Percentiles rank a stretch among this genome's conserved stretches.
phyloP scores from a whole-genome alignment of 2,797 vertebrate species.

The Lepus oiostolus region DNA sequence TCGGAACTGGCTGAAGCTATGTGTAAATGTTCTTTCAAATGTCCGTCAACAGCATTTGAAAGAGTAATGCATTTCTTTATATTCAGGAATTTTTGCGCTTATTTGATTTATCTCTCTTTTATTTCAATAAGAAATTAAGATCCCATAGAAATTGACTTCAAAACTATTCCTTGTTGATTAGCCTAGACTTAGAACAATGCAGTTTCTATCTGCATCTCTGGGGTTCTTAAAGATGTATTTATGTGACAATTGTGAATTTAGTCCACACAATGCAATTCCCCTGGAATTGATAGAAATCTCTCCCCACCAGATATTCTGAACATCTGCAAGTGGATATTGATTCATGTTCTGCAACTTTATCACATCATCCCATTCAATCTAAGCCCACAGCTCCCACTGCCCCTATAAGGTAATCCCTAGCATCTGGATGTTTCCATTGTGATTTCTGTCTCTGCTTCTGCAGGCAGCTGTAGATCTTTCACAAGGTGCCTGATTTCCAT shows the following conservation, averaged over 20 bases:
- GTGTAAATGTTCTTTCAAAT: neutral
- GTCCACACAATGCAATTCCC: neutral
- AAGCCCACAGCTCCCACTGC: no score
- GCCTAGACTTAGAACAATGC: neutral
- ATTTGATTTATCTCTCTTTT: neutral
- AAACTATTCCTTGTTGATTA: neutral
- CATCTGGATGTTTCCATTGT: neutral
- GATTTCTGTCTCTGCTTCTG: neutral
- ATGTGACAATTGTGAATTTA: neutral
- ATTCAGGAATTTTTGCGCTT: neutral
- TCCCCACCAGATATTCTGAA: neutral
- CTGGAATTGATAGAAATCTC: neutral
- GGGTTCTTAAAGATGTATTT: neutral
- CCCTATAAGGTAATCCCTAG: accelerated
- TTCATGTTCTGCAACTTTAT: neutral
- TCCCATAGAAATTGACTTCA: neutral
- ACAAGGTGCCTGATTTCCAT: accelerated
- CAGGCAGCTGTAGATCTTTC: neutral
- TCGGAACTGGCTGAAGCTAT: neutral
- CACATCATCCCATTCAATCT: neutral
- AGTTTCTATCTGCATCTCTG: neutral
- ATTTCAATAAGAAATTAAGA: neutral
- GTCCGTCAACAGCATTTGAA: neutral
- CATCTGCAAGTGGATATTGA: neutral
- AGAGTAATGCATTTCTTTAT: neutral